Evolutionary conservation across 2,888 invertebrate species (phyloP).

Genomic region (Clostera curtula): DNA sequence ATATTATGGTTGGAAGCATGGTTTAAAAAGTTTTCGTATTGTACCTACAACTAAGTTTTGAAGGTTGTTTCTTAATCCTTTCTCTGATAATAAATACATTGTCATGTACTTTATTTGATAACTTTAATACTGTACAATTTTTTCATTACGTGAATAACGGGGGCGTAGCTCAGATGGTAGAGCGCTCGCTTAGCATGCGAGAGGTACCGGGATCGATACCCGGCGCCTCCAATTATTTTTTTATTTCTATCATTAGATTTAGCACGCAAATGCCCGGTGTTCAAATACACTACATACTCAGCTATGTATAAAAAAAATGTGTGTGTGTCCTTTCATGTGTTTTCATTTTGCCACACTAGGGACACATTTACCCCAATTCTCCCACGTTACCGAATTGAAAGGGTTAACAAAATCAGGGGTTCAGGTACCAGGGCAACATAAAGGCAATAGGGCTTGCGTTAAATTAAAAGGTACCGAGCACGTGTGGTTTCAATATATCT

Average conservation of each 20-base stretch:
- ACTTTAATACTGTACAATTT: no score
- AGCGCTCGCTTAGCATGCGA: conserved; percentile 68
- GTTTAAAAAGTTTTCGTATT: no score
- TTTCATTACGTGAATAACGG: no score
- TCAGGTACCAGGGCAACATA: conserved; percentile 40
- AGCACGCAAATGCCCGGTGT: no score
- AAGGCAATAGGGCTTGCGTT: conserved; percentile 29
- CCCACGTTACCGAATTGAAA: conserved; percentile 40
- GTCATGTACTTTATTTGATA: no score
- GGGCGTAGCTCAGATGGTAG: conserved; percentile 62
- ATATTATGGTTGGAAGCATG: no score
- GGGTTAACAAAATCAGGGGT: conserved; percentile 43
- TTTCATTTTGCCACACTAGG: conserved; percentile 36
- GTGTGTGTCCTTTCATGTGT: conserved; percentile 16
- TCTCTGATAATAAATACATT: no score
- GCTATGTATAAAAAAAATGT: conserved; percentile 4
- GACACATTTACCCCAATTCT: conserved; percentile 46
- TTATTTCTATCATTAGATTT: no score
- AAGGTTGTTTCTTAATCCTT: no score
- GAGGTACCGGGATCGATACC: conserved; percentile 74
- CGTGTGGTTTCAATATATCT: no score
- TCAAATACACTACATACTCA: conserved; percentile 6
- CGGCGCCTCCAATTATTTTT: conserved; percentile 68
- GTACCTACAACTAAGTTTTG: no score
- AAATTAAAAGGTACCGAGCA: no score